These are phyloP conservation scores for Amphipoea lucens DNA, from an alignment of 2,888 invertebrate species.

Conservation along the genomic window DNA sequence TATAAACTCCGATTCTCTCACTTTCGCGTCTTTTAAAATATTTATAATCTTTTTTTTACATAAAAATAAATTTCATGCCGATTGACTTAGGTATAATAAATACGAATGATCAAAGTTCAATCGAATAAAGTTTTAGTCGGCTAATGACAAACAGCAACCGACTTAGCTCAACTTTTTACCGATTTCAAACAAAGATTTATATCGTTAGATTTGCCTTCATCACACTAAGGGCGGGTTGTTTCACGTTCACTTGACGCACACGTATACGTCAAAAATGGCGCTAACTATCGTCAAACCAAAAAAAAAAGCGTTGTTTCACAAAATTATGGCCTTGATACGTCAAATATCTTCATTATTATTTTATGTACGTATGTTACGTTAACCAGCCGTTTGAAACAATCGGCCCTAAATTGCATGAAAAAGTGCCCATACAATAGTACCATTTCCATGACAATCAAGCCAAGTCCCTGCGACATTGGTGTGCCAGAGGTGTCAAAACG, in stretches of 20 bases:
- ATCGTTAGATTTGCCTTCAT: not conserved
- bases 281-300: too few species aligned
- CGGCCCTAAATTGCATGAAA: not conserved
- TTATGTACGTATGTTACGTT: too few species aligned
- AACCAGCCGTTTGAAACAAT: too few species aligned
- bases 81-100: slow-evolving; percentile 49
- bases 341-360: too few species aligned
- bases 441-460: not conserved
- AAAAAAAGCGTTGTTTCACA: too few species aligned
- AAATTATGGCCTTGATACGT: too few species aligned
- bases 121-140: slow-evolving; percentile 44
- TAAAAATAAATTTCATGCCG: slow-evolving; percentile 64
- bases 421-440: not conserved
- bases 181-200: slow-evolving; percentile 23
- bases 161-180: slow-evolving; percentile 14
- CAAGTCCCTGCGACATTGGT: not conserved
- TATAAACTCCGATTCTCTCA: slow-evolving; percentile 70
- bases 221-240: not conserved
- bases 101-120: slow-evolving; percentile 30
- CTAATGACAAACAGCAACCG: slow-evolving; percentile 5
- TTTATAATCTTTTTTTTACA: slow-evolving; percentile 65
- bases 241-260: not conserved
- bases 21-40: slow-evolving; percentile 75
- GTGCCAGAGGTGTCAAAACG: not conserved
- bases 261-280: too few species aligned